phyloP scores from a whole-genome alignment of 2,797 vertebrate species.

The Cynopterus sphinx region DNA sequence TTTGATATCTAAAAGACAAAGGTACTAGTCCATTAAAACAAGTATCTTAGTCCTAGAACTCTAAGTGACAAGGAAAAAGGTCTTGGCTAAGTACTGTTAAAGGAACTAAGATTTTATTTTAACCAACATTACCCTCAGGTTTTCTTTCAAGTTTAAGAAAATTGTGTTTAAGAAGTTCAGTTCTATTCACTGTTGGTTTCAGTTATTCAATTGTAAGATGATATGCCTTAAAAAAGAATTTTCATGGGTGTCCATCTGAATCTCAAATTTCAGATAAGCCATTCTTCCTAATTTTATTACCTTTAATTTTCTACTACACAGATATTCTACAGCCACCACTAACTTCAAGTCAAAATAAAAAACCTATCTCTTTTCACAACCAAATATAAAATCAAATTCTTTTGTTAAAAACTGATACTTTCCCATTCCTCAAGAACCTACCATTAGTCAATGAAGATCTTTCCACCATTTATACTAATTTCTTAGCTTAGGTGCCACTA shows the following conservation, averaged over 20 bases:
- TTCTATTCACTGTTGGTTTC: not conserved
- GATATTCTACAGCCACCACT: not conserved
- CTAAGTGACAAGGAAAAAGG: not conserved
- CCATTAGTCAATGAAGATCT: not conserved
- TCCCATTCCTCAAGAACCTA: not conserved
- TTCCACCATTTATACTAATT: not conserved
- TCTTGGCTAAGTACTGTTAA: not conserved
- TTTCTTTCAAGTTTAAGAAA: conserved; percentile 22
- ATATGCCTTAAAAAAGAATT: conserved; percentile 31
- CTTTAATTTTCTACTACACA: not conserved
- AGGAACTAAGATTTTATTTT: conserved; percentile 10
- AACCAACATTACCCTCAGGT: not conserved
- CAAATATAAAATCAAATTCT: not conserved
- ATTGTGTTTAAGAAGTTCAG: not conserved
- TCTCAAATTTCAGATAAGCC: conserved; percentile 34
- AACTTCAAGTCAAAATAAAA: not conserved
- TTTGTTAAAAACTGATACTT: not conserved
- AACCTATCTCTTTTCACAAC: not conserved
- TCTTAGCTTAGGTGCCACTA: not conserved
- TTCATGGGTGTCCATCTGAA: not conserved
- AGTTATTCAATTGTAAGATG: not conserved
- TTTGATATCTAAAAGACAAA: conserved; percentile 13
- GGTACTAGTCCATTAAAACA: not conserved
- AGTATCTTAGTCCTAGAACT: not conserved
- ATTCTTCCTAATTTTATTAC: conserved; percentile 27